phyloP scores from a whole-genome alignment of 2,797 vertebrate genomes.

The Liasis olivaceus region DNA sequence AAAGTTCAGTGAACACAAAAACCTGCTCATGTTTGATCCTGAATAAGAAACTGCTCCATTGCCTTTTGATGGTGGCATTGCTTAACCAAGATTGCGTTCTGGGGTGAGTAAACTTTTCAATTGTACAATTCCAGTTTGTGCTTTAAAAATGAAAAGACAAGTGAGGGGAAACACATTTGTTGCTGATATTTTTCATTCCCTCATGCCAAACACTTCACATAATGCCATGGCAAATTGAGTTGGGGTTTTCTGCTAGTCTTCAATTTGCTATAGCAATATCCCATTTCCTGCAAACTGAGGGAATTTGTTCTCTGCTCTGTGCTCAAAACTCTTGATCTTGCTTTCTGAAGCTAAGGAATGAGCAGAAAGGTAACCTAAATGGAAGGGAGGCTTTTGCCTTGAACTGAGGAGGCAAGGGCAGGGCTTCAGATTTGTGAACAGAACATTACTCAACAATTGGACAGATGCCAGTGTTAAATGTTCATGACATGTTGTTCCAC shows the following conservation, averaged over 20 bases:
- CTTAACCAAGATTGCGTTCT: not conserved
- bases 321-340: not conserved
- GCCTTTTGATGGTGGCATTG: not conserved
- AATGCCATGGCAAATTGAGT: not conserved
- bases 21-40: not conserved
- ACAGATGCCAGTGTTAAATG: not conserved
- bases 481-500: not conserved
- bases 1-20: not conserved
- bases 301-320: not conserved
- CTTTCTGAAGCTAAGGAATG: not conserved
- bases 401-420: not conserved
- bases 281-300: slow-evolving; percentile 13
- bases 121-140: not conserved
- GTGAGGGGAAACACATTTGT: not conserved
- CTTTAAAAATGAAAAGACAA: not conserved
- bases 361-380: not conserved
- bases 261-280: not conserved
- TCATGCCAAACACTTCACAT: slow-evolving; percentile 2
- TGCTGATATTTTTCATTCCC: slow-evolving; percentile 14
- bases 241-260: slow-evolving; percentile 21
- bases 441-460: not conserved
- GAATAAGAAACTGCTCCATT: not conserved
- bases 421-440: not conserved
- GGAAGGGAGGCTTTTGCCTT: not conserved
- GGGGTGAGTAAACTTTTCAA: not conserved